These are phyloP conservation scores for Microcaecilia unicolor DNA, from an alignment of 2,797 vertebrate genomes.

Conservation along the genomic window DNA sequence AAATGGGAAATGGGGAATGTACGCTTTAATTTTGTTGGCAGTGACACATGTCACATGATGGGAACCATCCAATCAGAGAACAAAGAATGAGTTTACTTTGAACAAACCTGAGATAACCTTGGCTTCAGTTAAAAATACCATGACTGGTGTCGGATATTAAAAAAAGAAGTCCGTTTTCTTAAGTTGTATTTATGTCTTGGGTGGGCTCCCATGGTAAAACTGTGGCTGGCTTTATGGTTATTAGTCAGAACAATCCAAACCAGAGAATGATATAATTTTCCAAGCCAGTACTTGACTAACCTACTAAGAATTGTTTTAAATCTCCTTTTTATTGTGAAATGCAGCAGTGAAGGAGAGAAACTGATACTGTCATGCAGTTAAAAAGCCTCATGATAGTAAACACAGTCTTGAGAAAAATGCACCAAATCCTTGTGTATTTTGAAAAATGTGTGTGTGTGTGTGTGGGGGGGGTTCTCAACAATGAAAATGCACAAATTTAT, in stretches of 20 bases:
- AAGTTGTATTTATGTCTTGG: conserved; percentile 28
- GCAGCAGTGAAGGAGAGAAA: conserved; percentile 20
- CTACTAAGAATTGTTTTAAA: conserved; percentile 1
- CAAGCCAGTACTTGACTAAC: conserved; percentile 13
- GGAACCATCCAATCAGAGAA: conserved; percentile 6
- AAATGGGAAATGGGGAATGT: conserved; percentile 10
- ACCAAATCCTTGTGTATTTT: conserved; percentile 12
- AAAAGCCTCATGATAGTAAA: conserved; percentile 26
- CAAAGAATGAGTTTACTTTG: conserved; percentile 1
- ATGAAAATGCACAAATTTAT: conserved; percentile 28
- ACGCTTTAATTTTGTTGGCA: conserved; percentile 9
- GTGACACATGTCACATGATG: not conserved
- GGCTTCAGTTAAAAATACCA: conserved; percentile 40
- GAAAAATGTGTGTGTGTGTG: conserved; percentile 22
- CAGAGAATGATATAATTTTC: conserved; percentile 21
- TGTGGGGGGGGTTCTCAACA: too few relatives aligned
- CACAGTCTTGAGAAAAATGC: conserved; percentile 20
- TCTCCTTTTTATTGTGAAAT: conserved; percentile 13
- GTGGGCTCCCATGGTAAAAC: conserved; percentile 23
- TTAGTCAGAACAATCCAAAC: conserved; percentile 21
- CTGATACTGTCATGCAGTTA: not conserved
- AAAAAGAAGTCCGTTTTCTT: conserved; percentile 5
- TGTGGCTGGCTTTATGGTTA: conserved; percentile 20
- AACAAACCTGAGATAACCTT: conserved; percentile 30
- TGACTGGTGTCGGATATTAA: conserved; percentile 25